phyloP scores from a whole-genome alignment of 1,140 invertebrate genomes.

The Microplitis demolitor region DNA sequence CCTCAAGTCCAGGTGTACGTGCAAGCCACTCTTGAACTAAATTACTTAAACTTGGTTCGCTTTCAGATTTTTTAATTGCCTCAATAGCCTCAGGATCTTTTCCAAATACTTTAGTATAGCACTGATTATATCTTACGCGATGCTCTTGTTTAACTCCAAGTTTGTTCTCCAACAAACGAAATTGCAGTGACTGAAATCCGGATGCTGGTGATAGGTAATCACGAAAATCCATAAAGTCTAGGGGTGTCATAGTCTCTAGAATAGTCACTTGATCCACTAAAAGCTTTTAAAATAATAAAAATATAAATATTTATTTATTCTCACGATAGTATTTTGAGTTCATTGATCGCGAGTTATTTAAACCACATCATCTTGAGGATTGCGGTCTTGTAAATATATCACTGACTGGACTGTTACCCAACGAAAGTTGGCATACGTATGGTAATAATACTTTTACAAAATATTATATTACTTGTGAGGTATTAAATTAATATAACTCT shows the following conservation, averaged over 20 bases:
- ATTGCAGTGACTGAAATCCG: slow-evolving; percentile 97
- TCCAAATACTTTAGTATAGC: slow-evolving; percentile 87
- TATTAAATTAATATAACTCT: no score
- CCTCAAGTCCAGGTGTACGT: slow-evolving; percentile 87
- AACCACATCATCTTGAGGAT: background rate
- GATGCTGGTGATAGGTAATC: slow-evolving; percentile 91
- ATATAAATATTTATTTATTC: background rate
- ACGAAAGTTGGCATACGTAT: no score
- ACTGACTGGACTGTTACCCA: background rate
- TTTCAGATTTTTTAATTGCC: slow-evolving; percentile 77
- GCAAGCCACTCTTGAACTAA: slow-evolving; percentile 93
- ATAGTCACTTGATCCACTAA: slow-evolving; percentile 97
- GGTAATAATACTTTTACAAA: background rate
- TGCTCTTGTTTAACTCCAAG: slow-evolving; percentile 88
- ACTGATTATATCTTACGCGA: slow-evolving; percentile 91
- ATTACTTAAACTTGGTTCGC: slow-evolving; percentile 80
- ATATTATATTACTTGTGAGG: background rate
- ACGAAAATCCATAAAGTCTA: slow-evolving; percentile 97
- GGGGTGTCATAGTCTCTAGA: slow-evolving; percentile 96
- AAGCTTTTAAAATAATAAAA: slow-evolving; percentile 66
- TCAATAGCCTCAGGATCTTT: slow-evolving; percentile 74
- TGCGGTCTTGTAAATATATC: background rate
- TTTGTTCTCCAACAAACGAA: slow-evolving; percentile 96
- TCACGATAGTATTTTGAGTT: background rate
- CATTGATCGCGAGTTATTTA: background rate